Evolutionary conservation across 2,888 invertebrate genomes (phyloP).

Genomic region (Apamea epomidion): DNA sequence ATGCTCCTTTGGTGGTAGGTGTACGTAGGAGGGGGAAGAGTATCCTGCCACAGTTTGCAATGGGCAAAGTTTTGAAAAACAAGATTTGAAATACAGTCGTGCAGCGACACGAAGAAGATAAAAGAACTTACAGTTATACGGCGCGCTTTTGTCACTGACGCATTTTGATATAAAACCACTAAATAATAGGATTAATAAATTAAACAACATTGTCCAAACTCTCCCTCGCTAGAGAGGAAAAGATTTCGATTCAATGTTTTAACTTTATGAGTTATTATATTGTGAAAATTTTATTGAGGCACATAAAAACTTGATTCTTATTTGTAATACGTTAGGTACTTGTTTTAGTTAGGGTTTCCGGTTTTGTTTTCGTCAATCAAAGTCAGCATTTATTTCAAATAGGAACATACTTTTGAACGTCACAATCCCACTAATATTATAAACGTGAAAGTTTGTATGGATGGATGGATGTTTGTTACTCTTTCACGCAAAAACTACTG

Average conservation of each 20-base stretch:
- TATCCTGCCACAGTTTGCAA: no score
- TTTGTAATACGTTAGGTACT: neutral
- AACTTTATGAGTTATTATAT: slow-evolving; percentile 50
- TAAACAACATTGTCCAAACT: slow-evolving; percentile 35
- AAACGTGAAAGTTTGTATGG: no score
- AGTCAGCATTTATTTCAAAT: neutral
- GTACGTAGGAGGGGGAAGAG: no score
- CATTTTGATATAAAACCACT: slow-evolving; percentile 31
- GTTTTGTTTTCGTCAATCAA: neutral
- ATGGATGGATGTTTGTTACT: no score
- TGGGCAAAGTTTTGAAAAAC: no score
- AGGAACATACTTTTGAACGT: no score
- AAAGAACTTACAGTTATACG: neutral
- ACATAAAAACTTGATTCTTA: slow-evolving; percentile 47
- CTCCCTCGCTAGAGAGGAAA: neutral
- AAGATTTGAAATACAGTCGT: no score
- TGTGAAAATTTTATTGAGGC: slow-evolving; percentile 29
- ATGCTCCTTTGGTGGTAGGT: no score
- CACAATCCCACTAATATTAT: no score
- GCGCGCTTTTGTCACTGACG: neutral
- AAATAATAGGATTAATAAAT: slow-evolving; percentile 27
- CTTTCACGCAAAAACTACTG: no score
- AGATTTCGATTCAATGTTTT: slow-evolving; percentile 22
- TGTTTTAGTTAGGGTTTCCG: neutral
- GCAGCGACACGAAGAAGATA: neutral